Percentiles rank a stretch among this genome's conserved stretches.
phyloP scores from a whole-genome alignment of 2,113 vertebrate genomes.

The Capra hircus region DNA sequence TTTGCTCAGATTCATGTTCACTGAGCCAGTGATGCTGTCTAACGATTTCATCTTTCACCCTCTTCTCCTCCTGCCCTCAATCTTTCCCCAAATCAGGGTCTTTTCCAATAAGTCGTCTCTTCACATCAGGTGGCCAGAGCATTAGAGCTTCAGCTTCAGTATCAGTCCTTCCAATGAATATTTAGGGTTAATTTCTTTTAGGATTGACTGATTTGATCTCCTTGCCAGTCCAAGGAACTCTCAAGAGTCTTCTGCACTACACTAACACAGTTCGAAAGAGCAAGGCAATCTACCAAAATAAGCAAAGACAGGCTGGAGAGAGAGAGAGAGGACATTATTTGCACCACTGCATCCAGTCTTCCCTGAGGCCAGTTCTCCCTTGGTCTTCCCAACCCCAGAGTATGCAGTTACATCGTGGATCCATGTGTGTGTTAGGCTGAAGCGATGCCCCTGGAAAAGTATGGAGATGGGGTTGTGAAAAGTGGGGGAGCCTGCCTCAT shows the following conservation, averaged over 20 bases:
- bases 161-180: not conserved
- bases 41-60: not conserved
- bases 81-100: not conserved
- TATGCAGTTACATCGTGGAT: no score
- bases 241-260: not conserved
- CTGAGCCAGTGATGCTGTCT: not conserved
- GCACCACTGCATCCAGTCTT: not conserved
- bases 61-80: not conserved
- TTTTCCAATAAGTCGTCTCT: not conserved
- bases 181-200: not conserved
- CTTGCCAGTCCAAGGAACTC: not conserved
- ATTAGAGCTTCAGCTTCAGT: not conserved
- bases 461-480: not conserved
- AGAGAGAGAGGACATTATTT: not conserved
- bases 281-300: not conserved
- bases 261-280: not conserved
- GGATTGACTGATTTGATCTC: not conserved
- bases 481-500: rapidly evolving
- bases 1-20: not conserved
- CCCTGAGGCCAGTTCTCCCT: no score
- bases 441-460: not conserved
- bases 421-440: rapidly evolving
- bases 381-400: not conserved
- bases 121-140: not conserved
- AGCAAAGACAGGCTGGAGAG: not conserved